Base-by-base conservation (phyloP, 2,797 vertebrate species). In the Dicrostonyx torquatus region DNA sequence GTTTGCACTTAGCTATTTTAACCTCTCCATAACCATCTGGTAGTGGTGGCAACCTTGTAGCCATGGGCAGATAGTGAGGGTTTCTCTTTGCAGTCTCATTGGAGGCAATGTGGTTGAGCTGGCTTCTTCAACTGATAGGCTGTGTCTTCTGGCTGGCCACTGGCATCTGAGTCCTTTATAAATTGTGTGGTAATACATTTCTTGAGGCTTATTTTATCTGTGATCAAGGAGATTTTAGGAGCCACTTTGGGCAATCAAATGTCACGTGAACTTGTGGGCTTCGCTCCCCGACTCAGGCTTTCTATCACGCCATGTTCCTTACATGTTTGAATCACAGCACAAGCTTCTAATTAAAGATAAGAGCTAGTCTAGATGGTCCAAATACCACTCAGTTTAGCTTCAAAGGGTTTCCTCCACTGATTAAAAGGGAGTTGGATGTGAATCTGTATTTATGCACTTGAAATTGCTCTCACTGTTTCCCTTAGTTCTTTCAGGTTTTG, bases 281-380 rank as follows among this genome's bases (percentile, higher is more conserved):
- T 45, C 0, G 8, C 72, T 64, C 22, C 2, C 1, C 40, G 11
- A 0, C 4, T 43, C 11, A 29, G 26, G 0, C 29, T 78, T 31
- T 37, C 22, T 3, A 0, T 4, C 34, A 22, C 64, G 8, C 48
- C 12, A 3, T 6, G 24, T 55, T 53, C 29, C 20, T 55, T n/a
- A 6, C 1, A 2, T 45, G 4, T n/a, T 9, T 29, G 58, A 5
- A 37, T 17, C 85, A 34, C 17, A 9, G 15, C 4, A 7, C n/a
- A 22, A 34, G 4, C 40, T 45, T 58, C 48, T 43, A 24, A 40
- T 58, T 66, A 90, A 26, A 50, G 50, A 64, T 68, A 50, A 45
- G 20, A 31, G 43, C 22, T 22, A 3, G 66, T 43, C 66, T 26
- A 24, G 48, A 64, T 11, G 40, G 43, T 60, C 7, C 15, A 50